A percentile compares a stretch with the other conserved stretches of the same genome.
Evolutionary conservation across 2,113 vertebrate species (phyloP).

Genomic region (Hippopotamus amphibius): DNA sequence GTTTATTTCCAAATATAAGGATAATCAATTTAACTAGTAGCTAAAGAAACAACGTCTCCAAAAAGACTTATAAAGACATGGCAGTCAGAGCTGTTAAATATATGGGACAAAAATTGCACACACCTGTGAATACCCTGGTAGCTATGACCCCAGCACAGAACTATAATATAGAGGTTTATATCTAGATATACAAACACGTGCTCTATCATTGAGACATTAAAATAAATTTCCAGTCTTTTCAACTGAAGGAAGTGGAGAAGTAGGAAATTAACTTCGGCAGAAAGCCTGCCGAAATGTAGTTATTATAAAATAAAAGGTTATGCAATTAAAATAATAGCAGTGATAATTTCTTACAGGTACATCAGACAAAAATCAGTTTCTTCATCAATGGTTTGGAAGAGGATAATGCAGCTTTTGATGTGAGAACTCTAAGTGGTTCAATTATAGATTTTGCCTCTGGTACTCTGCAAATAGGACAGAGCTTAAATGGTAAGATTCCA

Average conservation of each 20-base stretch:
- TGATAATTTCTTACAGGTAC: conserved; percentile 86
- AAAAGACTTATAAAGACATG: background rate
- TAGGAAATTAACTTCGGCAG: background rate
- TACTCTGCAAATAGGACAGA: conserved; percentile 89
- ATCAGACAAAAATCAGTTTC: conserved; percentile 90
- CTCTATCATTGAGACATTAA: background rate
- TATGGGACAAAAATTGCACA: background rate
- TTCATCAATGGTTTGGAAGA: conserved; percentile 95
- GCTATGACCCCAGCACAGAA: background rate
- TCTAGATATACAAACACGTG: background rate
- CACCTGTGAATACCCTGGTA: background rate
- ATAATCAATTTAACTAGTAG: background rate
- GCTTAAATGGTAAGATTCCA: conserved; percentile 90
- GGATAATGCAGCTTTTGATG: conserved; percentile 91
- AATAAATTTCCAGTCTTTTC: background rate
- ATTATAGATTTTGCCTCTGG: conserved; percentile 85
- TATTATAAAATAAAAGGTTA: background rate
- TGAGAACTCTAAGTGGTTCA: conserved; percentile 86
- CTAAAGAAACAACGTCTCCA: background rate
- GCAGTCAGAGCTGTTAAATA: background rate
- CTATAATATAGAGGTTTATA: background rate
- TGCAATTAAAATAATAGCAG: background rate
- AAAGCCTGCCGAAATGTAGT: background rate
- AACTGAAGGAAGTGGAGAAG: background rate
- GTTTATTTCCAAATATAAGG: background rate